These are phyloP conservation scores for Aurelia sp. DNA, from an alignment of 30 jellyfish, hydroid and myxozoan genomes.

Conservation along the genomic window DNA sequence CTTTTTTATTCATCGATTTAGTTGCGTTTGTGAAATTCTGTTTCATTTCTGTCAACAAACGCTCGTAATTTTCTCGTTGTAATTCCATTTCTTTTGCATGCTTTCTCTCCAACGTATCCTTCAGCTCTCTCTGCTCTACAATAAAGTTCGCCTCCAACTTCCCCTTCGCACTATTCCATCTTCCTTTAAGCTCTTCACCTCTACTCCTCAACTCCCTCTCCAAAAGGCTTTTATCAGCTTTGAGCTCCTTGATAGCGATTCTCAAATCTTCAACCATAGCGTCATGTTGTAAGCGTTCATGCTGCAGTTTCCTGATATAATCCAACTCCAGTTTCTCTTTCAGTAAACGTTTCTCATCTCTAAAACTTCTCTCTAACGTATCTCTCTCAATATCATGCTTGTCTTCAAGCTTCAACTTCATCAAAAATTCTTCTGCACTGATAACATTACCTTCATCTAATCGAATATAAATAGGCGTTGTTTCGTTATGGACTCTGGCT, in stretches of 20 bases:
- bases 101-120: slow-evolving; percentile 56
- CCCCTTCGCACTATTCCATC: slow-evolving; percentile 54
- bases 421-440: slow-evolving; percentile 87
- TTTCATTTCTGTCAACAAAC: slow-evolving; percentile 48
- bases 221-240: slow-evolving; percentile 56
- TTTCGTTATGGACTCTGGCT: slow-evolving; percentile 1
- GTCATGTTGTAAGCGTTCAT: slow-evolving; percentile 63
- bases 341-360: slow-evolving; percentile 79
- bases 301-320: slow-evolving; percentile 57
- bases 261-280: slow-evolving; percentile 63
- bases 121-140: slow-evolving; percentile 44
- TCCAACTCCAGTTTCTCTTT: slow-evolving; percentile 82
- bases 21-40: slow-evolving; percentile 43
- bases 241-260: slow-evolving; percentile 53
- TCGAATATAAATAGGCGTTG: slow-evolving; percentile 42
- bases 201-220: slow-evolving; percentile 9
- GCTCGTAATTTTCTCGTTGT: slow-evolving; percentile 79
- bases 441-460: slow-evolving; percentile 65
- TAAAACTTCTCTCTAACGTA: slow-evolving; percentile 75
- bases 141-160: slow-evolving; percentile 61
- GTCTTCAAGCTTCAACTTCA: slow-evolving; percentile 77
- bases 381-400: slow-evolving; percentile 84
- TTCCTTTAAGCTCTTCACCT: slow-evolving; percentile 40
- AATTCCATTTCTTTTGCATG: slow-evolving; percentile 34
- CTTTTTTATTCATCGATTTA: slow-evolving; percentile 41